Percentiles rank a stretch among this genome's conserved stretches.
Evolutionary conservation across 2,797 vertebrate species (phyloP).

Genomic region (Microctenopoma steveboyesi): DNA sequence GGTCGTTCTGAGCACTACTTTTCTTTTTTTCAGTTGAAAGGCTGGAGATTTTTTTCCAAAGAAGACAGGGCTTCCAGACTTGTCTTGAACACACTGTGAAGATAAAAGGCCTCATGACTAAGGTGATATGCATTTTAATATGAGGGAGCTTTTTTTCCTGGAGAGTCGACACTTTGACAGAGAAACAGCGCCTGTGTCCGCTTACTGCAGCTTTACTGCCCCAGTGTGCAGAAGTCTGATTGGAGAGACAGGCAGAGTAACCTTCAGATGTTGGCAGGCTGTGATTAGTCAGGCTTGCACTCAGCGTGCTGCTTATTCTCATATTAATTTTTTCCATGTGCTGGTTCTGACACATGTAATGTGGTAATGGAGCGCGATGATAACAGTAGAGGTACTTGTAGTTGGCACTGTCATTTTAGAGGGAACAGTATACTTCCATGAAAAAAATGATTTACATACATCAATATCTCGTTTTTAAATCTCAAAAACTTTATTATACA

Average conservation of each 20-base stretch:
- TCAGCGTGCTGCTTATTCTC: slow-evolving; percentile 34
- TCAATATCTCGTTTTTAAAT: not conserved
- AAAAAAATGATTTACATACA: not conserved
- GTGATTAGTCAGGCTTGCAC: slow-evolving; percentile 41
- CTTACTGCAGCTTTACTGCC: slow-evolving; percentile 28
- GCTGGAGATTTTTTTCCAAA: slow-evolving; percentile 21
- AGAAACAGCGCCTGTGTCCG: slow-evolving; percentile 7
- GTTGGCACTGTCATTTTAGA: slow-evolving; percentile 23
- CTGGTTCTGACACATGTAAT: slow-evolving; percentile 46
- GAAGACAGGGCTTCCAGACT: slow-evolving; percentile 1
- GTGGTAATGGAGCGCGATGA: slow-evolving; percentile 17
- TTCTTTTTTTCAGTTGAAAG: slow-evolving; percentile 8
- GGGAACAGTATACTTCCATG: slow-evolving; percentile 1
- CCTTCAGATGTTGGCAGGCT: slow-evolving; percentile 41
- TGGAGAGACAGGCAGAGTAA: slow-evolving; percentile 23
- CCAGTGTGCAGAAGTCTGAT: slow-evolving; percentile 28
- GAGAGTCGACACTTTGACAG: slow-evolving; percentile 39
- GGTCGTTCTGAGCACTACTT: slow-evolving; percentile 18
- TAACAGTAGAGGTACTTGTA: slow-evolving; percentile 5
- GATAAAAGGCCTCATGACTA: slow-evolving; percentile 47
- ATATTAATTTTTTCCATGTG: slow-evolving; percentile 32
- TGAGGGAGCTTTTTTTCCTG: slow-evolving; percentile 20
- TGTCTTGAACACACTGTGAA: slow-evolving; percentile 21
- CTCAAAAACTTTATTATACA: not conserved
- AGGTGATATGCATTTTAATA: slow-evolving; percentile 38